Evolutionary conservation across 2,888 invertebrate species (phyloP).

Genomic region (Crossocerus cetratus): DNA sequence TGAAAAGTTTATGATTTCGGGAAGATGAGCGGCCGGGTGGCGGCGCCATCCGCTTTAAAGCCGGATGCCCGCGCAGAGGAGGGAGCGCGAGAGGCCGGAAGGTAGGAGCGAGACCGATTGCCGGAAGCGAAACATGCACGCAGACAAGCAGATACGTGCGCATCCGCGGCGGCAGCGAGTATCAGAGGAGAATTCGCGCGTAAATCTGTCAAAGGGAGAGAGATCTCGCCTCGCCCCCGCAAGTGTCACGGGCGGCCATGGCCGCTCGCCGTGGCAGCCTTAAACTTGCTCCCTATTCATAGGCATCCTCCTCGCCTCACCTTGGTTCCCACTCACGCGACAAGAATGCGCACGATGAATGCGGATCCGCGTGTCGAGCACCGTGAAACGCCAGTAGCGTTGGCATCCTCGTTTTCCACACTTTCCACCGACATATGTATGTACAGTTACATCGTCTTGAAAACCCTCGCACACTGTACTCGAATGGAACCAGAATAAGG

Average conservation of each 20-base stretch:
- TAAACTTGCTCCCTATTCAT: slow-evolving; percentile 69
- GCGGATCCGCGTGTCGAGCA: slow-evolving; percentile 44
- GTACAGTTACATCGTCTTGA: too few relatives aligned
- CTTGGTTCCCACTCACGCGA: slow-evolving; percentile 45
- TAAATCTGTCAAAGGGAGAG: slow-evolving; percentile 57
- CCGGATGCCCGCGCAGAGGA: neutral
- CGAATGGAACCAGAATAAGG: too few relatives aligned
- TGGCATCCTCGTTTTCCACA: too few relatives aligned
- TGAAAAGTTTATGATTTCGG: neutral
- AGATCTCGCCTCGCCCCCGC: slow-evolving; percentile 30
- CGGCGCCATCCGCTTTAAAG: neutral
- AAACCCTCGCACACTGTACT: too few relatives aligned
- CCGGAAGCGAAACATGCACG: neutral
- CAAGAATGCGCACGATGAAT: slow-evolving; percentile 61
- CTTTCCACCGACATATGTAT: too few relatives aligned
- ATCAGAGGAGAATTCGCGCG: slow-evolving; percentile 47
- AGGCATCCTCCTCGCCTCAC: slow-evolving; percentile 40
- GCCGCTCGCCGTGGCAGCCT: slow-evolving; percentile 53
- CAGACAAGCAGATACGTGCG: neutral
- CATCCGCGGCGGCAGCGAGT: slow-evolving; percentile 25
- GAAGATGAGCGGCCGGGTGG: neutral
- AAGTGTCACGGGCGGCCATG: slow-evolving; percentile 26
- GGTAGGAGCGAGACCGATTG: neutral
- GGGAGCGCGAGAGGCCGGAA: neutral
- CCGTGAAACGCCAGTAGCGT: slow-evolving; percentile 22